Conservation (phyloP, 1,140 invertebrate species). For the Camponotus vicinus region DNA sequence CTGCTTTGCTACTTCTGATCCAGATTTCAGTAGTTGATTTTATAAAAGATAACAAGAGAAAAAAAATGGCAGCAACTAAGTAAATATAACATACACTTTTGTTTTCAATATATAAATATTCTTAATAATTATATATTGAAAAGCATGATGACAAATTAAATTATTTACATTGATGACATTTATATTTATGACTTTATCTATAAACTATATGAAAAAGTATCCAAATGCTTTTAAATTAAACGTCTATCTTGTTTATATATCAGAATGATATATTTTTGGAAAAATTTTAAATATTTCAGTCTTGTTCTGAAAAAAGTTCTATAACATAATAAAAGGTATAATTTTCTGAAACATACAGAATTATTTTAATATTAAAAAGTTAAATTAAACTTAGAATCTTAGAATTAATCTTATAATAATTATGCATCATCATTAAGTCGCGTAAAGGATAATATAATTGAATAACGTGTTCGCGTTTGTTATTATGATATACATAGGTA, state of each 20-base stretch:
- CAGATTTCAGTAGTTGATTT: neutral
- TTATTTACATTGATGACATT: neutral
- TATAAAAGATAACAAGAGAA: neutral
- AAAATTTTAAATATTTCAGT: neutral
- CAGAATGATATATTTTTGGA: neutral
- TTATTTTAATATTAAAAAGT: neutral
- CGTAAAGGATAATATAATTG: neutral
- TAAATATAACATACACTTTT: neutral
- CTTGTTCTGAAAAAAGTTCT: neutral
- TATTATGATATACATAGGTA: no score
- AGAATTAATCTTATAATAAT: neutral
- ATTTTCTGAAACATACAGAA: neutral
- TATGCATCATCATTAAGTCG: neutral
- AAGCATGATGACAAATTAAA: neutral
- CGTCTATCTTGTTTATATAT: neutral
- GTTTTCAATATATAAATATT: neutral
- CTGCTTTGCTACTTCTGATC: neutral
- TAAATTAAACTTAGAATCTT: neutral
- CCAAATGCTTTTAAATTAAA: conserved; percentile 1
- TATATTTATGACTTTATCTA: neutral
- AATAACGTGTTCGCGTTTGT: neutral
- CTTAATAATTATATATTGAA: no score
- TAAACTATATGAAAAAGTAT: neutral
- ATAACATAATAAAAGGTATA: neutral
- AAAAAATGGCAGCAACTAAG: neutral